Percentiles rank a stretch among this genome's conserved stretches.
Evolutionary conservation across 2,888 invertebrate genomes (phyloP).

Genomic region (Ectemnius continuus): DNA sequence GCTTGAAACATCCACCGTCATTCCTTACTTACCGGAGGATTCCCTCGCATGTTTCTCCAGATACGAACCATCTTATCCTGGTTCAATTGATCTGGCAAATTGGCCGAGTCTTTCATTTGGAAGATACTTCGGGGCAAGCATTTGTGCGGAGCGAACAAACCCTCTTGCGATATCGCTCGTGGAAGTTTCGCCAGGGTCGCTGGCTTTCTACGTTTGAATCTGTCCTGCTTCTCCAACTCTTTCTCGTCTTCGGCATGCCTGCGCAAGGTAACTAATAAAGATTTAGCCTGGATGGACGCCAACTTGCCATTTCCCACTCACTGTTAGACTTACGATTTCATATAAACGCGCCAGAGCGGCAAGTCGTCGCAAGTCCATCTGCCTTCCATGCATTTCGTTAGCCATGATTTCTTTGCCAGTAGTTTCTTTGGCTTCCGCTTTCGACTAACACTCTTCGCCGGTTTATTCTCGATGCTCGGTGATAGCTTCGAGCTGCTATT

Average conservation of each 20-base stretch:
- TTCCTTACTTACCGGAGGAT: slow-evolving; percentile 54
- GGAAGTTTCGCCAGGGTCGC: slow-evolving; percentile 52
- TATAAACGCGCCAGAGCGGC: slow-evolving; percentile 62
- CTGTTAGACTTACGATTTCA: slow-evolving; percentile 56
- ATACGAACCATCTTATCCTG: slow-evolving; percentile 60
- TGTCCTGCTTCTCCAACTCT: slow-evolving; percentile 51
- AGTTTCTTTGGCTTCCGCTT: not conserved
- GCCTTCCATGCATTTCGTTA: slow-evolving; percentile 40
- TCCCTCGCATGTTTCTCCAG: slow-evolving; percentile 64
- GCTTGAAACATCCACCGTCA: no score
- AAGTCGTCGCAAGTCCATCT: slow-evolving; percentile 43
- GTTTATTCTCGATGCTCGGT: no score
- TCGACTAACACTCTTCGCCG: no score
- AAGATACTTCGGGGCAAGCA: slow-evolving; percentile 62
- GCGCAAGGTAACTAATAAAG: not conserved
- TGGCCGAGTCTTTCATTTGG: slow-evolving; percentile 43
- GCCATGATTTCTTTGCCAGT: slow-evolving; percentile 16
- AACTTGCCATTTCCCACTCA: not conserved
- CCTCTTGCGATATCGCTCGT: slow-evolving; percentile 52
- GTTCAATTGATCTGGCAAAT: slow-evolving; percentile 56
- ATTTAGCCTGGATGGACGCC: no score
- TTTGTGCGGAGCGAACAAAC: slow-evolving; percentile 38
- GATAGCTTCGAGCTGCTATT: no score
- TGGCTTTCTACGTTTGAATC: slow-evolving; percentile 56
- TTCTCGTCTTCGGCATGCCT: slow-evolving; percentile 61